These are phyloP conservation scores for Nesoenas mayeri DNA, from an alignment of 2,113 vertebrate genomes.

Conservation along the genomic window DNA sequence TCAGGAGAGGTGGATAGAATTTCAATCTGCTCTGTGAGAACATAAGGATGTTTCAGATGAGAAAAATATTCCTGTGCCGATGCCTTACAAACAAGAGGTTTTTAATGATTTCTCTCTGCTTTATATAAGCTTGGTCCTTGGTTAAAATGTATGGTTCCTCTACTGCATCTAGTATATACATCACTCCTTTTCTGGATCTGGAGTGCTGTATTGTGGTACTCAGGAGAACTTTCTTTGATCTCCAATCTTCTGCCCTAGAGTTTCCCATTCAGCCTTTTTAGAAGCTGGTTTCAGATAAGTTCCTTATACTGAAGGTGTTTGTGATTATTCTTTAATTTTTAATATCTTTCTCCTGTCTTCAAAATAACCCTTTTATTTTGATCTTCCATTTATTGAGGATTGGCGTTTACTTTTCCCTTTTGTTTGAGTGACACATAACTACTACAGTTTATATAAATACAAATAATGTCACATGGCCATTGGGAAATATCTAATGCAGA, in stretches of 20 bases:
- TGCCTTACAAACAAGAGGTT: not conserved
- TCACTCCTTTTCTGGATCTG: not conserved
- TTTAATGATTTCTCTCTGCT: not conserved
- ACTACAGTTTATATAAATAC: not conserved
- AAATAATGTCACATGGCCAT: not conserved
- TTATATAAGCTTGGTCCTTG: not conserved
- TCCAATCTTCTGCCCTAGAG: not conserved
- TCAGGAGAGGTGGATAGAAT: not conserved
- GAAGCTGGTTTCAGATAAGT: not conserved
- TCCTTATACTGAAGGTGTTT: not conserved
- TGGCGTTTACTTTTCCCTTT: not conserved
- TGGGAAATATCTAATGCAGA: not conserved
- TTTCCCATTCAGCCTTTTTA: not conserved
- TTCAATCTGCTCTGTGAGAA: not conserved
- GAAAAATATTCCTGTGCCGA: not conserved
- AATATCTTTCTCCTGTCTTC: not conserved
- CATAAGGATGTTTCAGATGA: not conserved
- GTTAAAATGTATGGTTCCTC: not conserved
- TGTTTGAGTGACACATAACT: not conserved
- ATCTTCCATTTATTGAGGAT: not conserved
- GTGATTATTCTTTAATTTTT: not conserved
- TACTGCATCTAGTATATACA: not conserved
- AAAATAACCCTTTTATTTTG: not conserved
- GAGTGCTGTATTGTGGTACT: not conserved
- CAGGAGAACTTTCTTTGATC: not conserved